A percentile compares a stretch with the other conserved stretches of the same genome.
Conservation (phyloP, 2,113 vertebrate species). For the Urocitellus parryii region DNA sequence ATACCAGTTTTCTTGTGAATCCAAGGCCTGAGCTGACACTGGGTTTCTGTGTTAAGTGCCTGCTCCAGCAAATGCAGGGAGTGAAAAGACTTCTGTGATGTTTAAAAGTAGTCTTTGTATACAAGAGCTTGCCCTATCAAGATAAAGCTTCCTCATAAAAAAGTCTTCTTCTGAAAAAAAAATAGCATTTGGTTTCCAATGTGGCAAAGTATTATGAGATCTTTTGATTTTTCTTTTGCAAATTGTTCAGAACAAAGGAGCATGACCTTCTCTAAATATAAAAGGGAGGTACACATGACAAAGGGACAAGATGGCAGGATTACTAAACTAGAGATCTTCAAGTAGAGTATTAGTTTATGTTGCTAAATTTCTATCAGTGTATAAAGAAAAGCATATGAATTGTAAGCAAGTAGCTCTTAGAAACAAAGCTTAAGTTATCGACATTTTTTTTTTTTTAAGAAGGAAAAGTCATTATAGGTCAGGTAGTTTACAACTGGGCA, state of each 20-base stretch:
- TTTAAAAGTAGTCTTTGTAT: slow-evolving; percentile 28
- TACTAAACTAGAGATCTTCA: not conserved
- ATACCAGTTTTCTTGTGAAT: not conserved
- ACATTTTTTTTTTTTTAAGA: not conserved
- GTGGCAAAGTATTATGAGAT: not conserved
- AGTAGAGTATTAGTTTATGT: not conserved
- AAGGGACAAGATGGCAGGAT: not conserved
- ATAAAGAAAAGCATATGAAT: not conserved
- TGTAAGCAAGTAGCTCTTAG: not conserved
- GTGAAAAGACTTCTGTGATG: not conserved
- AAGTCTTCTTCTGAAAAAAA: not conserved
- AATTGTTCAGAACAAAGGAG: slow-evolving; percentile 23
- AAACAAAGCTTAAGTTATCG: not conserved
- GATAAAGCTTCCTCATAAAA: not conserved
- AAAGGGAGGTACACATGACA: not conserved
- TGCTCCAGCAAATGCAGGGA: not conserved
- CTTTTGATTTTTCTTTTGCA: not conserved
- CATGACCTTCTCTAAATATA: not conserved
- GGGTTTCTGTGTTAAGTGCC: not conserved
- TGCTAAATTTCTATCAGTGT: not conserved
- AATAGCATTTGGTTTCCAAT: not conserved
- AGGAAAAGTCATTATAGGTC: not conserved
- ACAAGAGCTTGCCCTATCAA: not conserved
- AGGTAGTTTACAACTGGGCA: not conserved
- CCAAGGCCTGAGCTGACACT: not conserved